Evolutionary conservation across 2,888 invertebrate genomes (phyloP).

Genomic region (Drosophila pseudotalamancana): DNA sequence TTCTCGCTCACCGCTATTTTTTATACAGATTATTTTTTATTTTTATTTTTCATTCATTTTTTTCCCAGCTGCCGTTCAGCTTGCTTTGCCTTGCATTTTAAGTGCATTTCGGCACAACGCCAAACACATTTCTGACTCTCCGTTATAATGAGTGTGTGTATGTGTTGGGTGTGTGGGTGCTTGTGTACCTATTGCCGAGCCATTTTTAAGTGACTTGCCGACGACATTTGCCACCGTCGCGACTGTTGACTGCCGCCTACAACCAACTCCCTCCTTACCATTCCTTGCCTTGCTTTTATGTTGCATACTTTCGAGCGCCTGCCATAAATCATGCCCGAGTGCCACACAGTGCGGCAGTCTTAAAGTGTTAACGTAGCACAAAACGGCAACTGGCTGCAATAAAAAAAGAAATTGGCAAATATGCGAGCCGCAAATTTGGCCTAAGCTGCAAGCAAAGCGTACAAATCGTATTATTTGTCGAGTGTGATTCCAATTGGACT

Average conservation of each 20-base stretch:
- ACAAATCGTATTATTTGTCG: slow-evolving; percentile 33
- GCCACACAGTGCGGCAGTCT: slow-evolving; percentile 48
- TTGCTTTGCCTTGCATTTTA: slow-evolving; percentile 63
- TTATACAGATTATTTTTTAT: slow-evolving; percentile 20
- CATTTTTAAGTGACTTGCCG: slow-evolving; percentile 77
- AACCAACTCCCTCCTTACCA: not conserved
- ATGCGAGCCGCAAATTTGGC: slow-evolving; percentile 9
- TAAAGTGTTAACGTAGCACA: slow-evolving; percentile 70
- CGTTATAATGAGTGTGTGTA: slow-evolving; percentile 6
- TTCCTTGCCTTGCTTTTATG: slow-evolving; percentile 29
- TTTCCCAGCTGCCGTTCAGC: slow-evolving; percentile 38
- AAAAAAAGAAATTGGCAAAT: slow-evolving; percentile 52
- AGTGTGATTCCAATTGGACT: not conserved
- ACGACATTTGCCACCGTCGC: slow-evolving; percentile 58
- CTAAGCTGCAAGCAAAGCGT: slow-evolving; percentile 11
- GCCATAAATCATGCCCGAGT: slow-evolving; percentile 68
- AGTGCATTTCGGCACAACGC: slow-evolving; percentile 65
- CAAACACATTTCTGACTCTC: slow-evolving; percentile 31
- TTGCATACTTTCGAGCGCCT: slow-evolving; percentile 71
- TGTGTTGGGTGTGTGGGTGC: slow-evolving; percentile 8
- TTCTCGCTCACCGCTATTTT: slow-evolving; percentile 12
- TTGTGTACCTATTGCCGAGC: slow-evolving; percentile 54
- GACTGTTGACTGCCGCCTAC: slow-evolving; percentile 41
- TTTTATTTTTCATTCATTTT: slow-evolving; percentile 39
- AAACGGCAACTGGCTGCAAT: slow-evolving; percentile 42